These are phyloP conservation scores for Aspidiotus rigidus DNA, from an alignment of 2,888 invertebrate species.

Conservation along the genomic window DNA sequence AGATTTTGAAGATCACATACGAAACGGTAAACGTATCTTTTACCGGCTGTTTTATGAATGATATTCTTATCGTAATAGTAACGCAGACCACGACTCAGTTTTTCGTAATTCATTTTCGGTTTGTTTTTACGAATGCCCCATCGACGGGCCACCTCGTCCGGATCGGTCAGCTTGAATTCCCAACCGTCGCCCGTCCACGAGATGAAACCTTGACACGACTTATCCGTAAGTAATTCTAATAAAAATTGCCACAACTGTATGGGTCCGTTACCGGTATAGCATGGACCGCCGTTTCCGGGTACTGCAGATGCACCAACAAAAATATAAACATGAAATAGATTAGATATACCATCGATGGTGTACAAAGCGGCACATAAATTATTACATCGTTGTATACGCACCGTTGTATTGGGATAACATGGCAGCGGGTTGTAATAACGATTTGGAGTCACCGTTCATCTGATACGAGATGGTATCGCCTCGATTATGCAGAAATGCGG, in stretches of 20 bases:
- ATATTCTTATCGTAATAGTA: conserved; percentile 99
- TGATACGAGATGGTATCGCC: conserved; percentile 38
- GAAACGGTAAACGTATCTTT: conserved; percentile 96
- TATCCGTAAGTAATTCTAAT: conserved; percentile 87
- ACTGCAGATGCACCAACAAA: conserved; percentile 36
- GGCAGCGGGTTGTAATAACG: conserved; percentile 52
- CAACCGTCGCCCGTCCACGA: conserved; percentile 98
- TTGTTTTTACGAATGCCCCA: conserved; percentile 95
- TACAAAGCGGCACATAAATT: too few relatives aligned
- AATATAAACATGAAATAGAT: conserved; percentile 1
- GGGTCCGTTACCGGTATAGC: conserved; percentile 79
- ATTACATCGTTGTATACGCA: not conserved
- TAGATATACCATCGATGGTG: not conserved
- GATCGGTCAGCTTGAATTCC: conserved; percentile 97
- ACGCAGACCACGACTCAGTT: conserved; percentile 86
- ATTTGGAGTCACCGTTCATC: conserved; percentile 44
- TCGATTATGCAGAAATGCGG: conserved; percentile 42
- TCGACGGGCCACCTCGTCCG: conserved; percentile 90
- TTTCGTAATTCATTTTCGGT: conserved; percentile 99
- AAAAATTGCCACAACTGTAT: conserved; percentile 98
- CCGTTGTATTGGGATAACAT: conserved; percentile 50
- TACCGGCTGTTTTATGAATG: conserved; percentile 97
- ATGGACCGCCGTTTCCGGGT: conserved; percentile 47
- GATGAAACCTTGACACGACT: conserved; percentile 90
- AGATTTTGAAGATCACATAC: conserved; percentile 94